These are phyloP conservation scores for Tachystola acroxantha DNA, from an alignment of 2,888 invertebrate species.

Conservation along the genomic window DNA sequence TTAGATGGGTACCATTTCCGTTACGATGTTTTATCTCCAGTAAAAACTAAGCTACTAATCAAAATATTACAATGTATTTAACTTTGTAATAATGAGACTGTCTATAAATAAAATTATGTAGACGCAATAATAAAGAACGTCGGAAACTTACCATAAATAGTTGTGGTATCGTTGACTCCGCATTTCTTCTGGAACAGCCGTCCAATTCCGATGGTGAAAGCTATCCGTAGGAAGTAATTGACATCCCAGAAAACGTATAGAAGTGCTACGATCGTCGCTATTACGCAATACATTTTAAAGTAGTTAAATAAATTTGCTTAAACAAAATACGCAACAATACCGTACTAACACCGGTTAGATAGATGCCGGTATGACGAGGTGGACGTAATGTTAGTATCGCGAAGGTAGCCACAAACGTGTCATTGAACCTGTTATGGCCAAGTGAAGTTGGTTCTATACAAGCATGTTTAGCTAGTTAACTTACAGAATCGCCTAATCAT, in stretches of 20 bases:
- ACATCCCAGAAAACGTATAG: conserved; percentile 87
- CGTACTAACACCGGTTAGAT: conserved; percentile 2
- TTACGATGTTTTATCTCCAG: too few relatives aligned
- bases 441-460: conserved; percentile 18
- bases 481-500: too few relatives aligned
- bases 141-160: conserved; percentile 83
- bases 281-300: conserved; percentile 51
- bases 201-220: conserved; percentile 83
- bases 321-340: not conserved
- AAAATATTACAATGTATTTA: too few relatives aligned
- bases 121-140: conserved; percentile 1
- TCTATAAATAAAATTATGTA: not conserved
- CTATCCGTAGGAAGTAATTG: conserved; percentile 86
- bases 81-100: too few relatives aligned
- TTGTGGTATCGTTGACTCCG: conserved; percentile 83
- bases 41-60: too few relatives aligned
- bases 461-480: too few relatives aligned
- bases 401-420: conserved; percentile 16
- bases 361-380: conserved; percentile 10
- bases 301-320: not conserved
- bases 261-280: conserved; percentile 62
- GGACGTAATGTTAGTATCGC: conserved; percentile 2
- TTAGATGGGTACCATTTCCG: too few relatives aligned
- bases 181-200: conserved; percentile 83
- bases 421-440: conserved; percentile 25